Evolutionary conservation across 2,113 vertebrate species (phyloP), one percentile per base, ranked within the genome.

Genomic region (Tachysurus fulvidraco): DNA sequence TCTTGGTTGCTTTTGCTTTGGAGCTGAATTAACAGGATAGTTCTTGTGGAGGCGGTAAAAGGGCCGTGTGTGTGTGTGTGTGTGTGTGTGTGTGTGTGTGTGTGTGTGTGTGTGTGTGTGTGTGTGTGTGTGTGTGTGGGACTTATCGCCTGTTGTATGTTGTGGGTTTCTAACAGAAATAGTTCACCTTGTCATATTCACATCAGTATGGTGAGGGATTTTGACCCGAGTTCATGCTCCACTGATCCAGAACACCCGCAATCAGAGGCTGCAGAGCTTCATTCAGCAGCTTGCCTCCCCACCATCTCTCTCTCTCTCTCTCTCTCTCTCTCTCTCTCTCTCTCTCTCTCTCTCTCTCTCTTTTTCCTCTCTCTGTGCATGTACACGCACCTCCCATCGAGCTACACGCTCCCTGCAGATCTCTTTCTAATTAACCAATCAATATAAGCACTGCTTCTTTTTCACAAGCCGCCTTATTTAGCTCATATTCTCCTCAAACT

Each of bases 211-310:
- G 19, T 59, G 36, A 81, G 86, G 67, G 82, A 83, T 85, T 88
- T 84, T 89, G 90, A 89, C 90, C 84, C 81, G 55, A 57, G 82
- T 71, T 77, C 50, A 83, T 86, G 90, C 90, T 89, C 86, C 86
- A 89, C 41, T 90, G 86, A 71, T 78, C 69, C 86, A 83, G 88
- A 91, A 89, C 88, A 85, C 73, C 84, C 46, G 23, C 78, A 80
- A 86, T 89, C 86, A 87, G 86, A 83, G 78, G 62, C 81, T 89
- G 62, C 83, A 78, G 84, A 44, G 69, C 46, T 90, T 86, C 84
- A 59, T 87, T 84, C 88, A 86, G 74, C 88, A 85, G 76, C 62
- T 57, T 67, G 65, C 57, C 77, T 9, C 13, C 28, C 8, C 77
- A 52, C 73, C 9, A 30, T 25, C 30, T 2, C 59, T 65, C 44